These are phyloP conservation scores for Nylanderia fulva DNA, from an alignment of 1,140 invertebrate species.

Conservation along the genomic window DNA sequence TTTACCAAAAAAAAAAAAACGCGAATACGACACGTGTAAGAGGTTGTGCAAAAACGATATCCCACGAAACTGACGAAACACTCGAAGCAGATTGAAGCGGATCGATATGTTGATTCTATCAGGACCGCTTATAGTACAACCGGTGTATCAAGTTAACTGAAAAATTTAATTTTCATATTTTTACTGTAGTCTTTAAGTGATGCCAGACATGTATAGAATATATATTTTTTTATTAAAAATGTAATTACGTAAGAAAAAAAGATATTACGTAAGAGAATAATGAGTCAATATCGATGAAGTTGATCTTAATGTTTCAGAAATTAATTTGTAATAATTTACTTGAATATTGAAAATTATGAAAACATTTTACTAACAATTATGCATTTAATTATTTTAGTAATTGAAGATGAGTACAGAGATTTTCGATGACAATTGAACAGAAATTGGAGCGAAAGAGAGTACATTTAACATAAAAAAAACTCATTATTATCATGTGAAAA, in stretches of 20 bases:
- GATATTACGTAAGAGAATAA: no score
- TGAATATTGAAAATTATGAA: background rate
- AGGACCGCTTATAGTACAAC: background rate
- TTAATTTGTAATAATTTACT: background rate
- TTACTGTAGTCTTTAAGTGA: background rate
- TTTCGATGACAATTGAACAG: background rate
- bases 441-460: background rate
- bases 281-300: no score
- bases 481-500: background rate
- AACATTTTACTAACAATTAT: background rate
- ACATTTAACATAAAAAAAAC: background rate
- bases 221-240: background rate
- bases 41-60: background rate
- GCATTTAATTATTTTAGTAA: conserved; percentile 17
- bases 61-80: no score
- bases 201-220: no score
- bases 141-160: no score
- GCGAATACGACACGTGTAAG: background rate
- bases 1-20: background rate
- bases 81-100: background rate
- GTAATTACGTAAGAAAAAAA: background rate
- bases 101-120: background rate
- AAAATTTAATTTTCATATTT: background rate
- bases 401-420: background rate
- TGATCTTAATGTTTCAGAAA: background rate